Conservation (phyloP, 2,797 vertebrate genomes). For the Agapornis canus region DNA sequence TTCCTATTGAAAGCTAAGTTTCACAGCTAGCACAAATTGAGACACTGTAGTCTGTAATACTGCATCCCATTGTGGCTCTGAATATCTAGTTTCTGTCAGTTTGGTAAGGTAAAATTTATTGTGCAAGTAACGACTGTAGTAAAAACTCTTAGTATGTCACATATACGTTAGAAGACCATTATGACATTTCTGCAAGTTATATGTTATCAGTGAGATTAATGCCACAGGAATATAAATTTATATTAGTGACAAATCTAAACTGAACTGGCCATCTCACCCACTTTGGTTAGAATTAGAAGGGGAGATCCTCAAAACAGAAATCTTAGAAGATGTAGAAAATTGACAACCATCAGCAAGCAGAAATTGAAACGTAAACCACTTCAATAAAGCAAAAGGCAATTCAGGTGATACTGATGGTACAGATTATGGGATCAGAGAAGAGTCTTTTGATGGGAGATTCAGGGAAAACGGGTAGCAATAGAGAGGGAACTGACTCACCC, state of each 20-base stretch:
- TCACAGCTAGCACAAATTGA: not conserved
- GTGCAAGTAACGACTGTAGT: not conserved
- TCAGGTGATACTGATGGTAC: not conserved
- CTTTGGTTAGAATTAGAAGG: not conserved
- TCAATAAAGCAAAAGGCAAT: not conserved
- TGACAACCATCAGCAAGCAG: not conserved
- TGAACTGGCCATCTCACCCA: not conserved
- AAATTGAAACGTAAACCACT: not conserved
- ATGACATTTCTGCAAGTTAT: not conserved
- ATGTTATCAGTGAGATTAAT: not conserved
- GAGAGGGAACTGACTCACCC: slow-evolving; percentile 19
- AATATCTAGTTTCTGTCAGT: not conserved
- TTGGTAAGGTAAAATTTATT: not conserved
- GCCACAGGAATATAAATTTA: not conserved
- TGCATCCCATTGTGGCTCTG: not conserved
- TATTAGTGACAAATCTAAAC: not conserved
- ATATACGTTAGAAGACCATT: not conserved
- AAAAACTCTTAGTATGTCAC: not conserved
- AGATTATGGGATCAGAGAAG: not conserved
- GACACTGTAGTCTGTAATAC: not conserved
- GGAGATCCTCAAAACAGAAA: not conserved
- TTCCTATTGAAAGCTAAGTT: not conserved
- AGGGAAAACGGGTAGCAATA: not conserved
- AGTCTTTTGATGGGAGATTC: not conserved
- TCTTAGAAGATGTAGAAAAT: not conserved